Conservation (phyloP, 2,888 invertebrate genomes). For the Orthosia cruda region DNA sequence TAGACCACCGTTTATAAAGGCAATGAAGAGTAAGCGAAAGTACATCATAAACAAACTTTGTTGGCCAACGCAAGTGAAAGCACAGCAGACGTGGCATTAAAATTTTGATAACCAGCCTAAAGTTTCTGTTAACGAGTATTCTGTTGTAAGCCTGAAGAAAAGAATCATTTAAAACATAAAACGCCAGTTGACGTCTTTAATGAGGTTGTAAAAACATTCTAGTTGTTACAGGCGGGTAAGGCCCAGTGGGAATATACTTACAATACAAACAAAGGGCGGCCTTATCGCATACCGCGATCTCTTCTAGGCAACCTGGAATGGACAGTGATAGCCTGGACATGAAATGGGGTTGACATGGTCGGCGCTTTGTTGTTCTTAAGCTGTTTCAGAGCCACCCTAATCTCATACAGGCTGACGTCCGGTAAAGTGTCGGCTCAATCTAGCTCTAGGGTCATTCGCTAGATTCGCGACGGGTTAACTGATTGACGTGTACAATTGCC, state of each 20-base stretch:
- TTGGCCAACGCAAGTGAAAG: slow-evolving; percentile 45
- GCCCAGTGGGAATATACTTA: slow-evolving; percentile 40
- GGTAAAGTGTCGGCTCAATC: too few species aligned
- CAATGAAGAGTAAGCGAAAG: slow-evolving; percentile 38
- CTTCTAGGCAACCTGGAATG: too few species aligned
- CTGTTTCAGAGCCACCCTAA: too few species aligned
- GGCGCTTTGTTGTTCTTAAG: too few species aligned
- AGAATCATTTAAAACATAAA: slow-evolving; percentile 64
- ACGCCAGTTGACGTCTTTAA: slow-evolving; percentile 62
- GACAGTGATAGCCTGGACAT: too few species aligned
- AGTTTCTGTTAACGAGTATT: slow-evolving; percentile 63
- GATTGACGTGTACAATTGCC: too few species aligned
- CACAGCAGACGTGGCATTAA: slow-evolving; percentile 51
- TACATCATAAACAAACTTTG: slow-evolving; percentile 47
- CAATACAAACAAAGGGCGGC: too few species aligned
- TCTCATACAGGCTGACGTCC: too few species aligned
- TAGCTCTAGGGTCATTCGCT: too few species aligned
- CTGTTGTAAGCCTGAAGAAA: slow-evolving; percentile 56
- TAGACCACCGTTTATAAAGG: slow-evolving; percentile 28
- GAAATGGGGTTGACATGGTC: too few species aligned
- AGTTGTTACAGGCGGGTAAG: slow-evolving; percentile 48
- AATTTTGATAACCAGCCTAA: slow-evolving; percentile 61
- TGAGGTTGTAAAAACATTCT: slow-evolving; percentile 67
- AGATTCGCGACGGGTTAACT: too few species aligned
- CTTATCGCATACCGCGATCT: too few species aligned